Base-by-base conservation (phyloP, 2,113 vertebrate species). In the Hypomesus transpacificus region DNA sequence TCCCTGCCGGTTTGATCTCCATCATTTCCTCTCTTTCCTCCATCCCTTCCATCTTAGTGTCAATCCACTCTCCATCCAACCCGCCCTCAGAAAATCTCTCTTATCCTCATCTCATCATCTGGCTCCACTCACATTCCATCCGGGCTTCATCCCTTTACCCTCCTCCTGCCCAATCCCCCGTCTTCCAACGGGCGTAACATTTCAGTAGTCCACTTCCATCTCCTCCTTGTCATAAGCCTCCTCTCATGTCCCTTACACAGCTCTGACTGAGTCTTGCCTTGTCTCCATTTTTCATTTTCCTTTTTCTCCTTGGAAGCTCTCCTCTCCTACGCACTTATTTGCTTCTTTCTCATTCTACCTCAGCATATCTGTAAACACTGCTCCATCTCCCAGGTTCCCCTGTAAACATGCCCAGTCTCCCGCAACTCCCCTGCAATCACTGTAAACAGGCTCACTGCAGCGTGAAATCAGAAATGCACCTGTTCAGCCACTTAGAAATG, bases 401-500 rank as follows among this genome's bases (percentile, higher is more conserved):
- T 85, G 79, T 87, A 89, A 90, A 91, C 86, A 89, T 82, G 78
- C 76, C 83, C 82, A 77, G 84, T 82, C 86, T 89, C 84, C 80
- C 82, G 78, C 85, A 85, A 82, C 87, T 88, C 86, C 85, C 76
- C 87, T 85, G 84, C 88, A 89, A 90, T 88, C 86, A 85, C 87
- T 86, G 88, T 89, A 91, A 92, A 90, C 91, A 88, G 81, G 85
- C 84, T 88, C 89, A 88, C 84, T 89, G 82, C 82, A 85, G 88
- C 88, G 84, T 92, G 88, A 92, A 90, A 91, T 91, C 91, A 90
- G 82, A 89, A 90, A 83, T 77, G 90, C 90, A 91, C 90, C 90
- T 93, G 91, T 89, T 91, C 90, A 86, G 83, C 85, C 89, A 87
- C 86, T 89, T 88, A 90, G 85, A 90, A 90, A 87, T 86, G 78